A percentile compares a stretch with the other conserved stretches of the same genome.
Conservation (phyloP, 2,797 vertebrate species). For the Ctenopoma kingsleyae region DNA sequence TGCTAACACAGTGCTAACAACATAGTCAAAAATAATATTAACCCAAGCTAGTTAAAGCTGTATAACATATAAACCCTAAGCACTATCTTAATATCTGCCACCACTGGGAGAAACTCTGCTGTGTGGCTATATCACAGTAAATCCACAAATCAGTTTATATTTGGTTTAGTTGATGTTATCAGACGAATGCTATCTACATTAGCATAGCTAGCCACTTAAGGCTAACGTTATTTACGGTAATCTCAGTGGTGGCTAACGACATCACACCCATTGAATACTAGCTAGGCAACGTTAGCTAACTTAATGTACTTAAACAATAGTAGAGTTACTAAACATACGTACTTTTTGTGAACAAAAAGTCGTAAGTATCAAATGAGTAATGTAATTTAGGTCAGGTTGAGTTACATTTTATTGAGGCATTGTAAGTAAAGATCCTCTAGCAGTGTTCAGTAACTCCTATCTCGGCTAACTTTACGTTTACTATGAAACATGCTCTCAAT, state of each 20-base stretch:
- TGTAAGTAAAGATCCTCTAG: not conserved
- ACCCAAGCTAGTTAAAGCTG: constrained; percentile 5
- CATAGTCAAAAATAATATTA: constrained; percentile 6
- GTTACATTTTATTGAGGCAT: not conserved
- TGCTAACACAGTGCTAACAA: constrained; percentile 37
- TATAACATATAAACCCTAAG: not conserved
- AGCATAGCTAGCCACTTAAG: constrained; percentile 15
- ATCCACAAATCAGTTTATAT: constrained; percentile 1
- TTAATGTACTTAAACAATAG: not conserved
- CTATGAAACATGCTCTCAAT: not conserved
- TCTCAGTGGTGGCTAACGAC: not conserved
- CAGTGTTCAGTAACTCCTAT: not conserved
- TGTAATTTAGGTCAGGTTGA: not conserved
- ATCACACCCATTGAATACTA: constrained; percentile 1
- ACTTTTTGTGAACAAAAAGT: not conserved
- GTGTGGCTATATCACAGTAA: constrained; percentile 34
- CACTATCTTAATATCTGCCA: not conserved
- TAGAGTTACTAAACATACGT: not conserved
- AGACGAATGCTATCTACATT: not conserved
- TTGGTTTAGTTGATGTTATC: not conserved
- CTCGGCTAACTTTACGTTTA: not conserved
- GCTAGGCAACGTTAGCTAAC: not conserved
- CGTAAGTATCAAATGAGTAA: fast-evolving
- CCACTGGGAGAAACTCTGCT: not conserved
- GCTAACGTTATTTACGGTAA: constrained; percentile 13